A percentile compares a stretch with the other conserved stretches of the same genome.
These are phyloP conservation scores for Nemapogon koenigi DNA, from an alignment of 2,888 invertebrate species.

Conservation along the genomic window DNA sequence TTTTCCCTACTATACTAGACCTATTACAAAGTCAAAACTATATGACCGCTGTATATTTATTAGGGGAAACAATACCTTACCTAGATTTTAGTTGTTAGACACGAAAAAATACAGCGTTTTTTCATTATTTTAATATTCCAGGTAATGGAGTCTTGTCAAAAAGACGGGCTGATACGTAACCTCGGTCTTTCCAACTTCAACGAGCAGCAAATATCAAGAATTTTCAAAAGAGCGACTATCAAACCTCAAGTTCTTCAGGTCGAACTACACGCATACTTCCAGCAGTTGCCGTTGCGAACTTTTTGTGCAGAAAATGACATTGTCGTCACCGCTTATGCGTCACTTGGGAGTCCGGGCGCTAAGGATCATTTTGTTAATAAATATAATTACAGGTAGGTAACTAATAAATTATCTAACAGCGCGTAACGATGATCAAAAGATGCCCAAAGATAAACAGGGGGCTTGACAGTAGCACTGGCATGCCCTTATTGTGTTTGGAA, in stretches of 20 bases:
- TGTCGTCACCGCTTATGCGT: slow-evolving; percentile 73
- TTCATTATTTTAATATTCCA: slow-evolving; percentile 26
- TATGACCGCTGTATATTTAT: not conserved
- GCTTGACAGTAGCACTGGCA: no score
- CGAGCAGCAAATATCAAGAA: slow-evolving; percentile 68
- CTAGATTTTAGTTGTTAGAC: not conserved
- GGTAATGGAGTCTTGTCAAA: slow-evolving; percentile 76
- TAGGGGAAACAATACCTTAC: no score
- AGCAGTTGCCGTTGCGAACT: slow-evolving; percentile 69
- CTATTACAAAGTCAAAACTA: not conserved
- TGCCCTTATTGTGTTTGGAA: no score
- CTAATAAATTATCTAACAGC: not conserved
- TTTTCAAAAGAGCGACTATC: slow-evolving; percentile 65
- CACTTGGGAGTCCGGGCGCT: slow-evolving; percentile 75
- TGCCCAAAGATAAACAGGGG: no score
- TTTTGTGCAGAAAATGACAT: slow-evolving; percentile 70
- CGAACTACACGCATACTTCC: slow-evolving; percentile 79
- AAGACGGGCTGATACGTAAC: slow-evolving; percentile 68
- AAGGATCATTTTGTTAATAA: slow-evolving; percentile 67
- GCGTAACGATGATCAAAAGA: not conserved
- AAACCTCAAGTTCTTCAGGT: slow-evolving; percentile 77
- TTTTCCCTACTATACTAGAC: not conserved
- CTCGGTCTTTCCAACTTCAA: slow-evolving; percentile 86
- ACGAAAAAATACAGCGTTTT: not conserved
- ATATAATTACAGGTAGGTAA: slow-evolving; percentile 63